A percentile compares a stretch with the other conserved stretches of the same genome.
These are phyloP conservation scores for Bungarus multicinctus DNA, from an alignment of 2,113 vertebrate genomes.

Conservation along the genomic window DNA sequence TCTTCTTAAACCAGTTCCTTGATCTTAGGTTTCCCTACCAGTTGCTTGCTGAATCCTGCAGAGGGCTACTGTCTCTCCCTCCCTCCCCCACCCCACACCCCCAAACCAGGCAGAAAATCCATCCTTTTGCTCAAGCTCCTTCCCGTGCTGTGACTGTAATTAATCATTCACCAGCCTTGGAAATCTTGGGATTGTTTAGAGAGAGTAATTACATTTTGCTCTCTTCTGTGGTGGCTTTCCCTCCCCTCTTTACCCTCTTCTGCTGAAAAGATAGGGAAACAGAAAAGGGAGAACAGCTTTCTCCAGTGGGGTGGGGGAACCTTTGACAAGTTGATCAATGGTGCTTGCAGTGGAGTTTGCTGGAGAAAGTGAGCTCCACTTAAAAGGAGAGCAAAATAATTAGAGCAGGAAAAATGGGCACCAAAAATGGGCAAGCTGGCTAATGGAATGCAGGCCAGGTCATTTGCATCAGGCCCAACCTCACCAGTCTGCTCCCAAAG, in stretches of 20 bases:
- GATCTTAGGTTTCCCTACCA: not conserved
- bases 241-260: not conserved
- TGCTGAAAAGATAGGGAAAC: not conserved
- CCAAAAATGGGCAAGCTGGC: conserved; percentile 13
- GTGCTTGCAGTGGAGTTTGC: not conserved
- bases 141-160: conserved; percentile 3
- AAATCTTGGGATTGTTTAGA: conserved; percentile 25
- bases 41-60: not conserved
- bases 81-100: not conserved
- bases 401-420: conserved; percentile 54
- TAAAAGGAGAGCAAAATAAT: conserved; percentile 27
- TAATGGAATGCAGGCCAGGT: conserved; percentile 31
- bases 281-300: not conserved
- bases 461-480: not conserved
- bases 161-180: conserved; percentile 61
- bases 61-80: not conserved
- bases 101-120: not conserved
- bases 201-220: conserved; percentile 47
- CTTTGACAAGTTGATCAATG: conserved; percentile 57
- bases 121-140: conserved; percentile 36
- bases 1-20: not conserved
- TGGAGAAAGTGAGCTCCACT: not conserved
- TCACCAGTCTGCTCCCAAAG: not conserved
- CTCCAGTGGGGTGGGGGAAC: not conserved
- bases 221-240: not conserved